A percentile compares a stretch with the other conserved stretches of the same genome.
Evolutionary conservation across 2,888 invertebrate genomes (phyloP).

Genomic region (Zhuqinia jingwanae): DNA sequence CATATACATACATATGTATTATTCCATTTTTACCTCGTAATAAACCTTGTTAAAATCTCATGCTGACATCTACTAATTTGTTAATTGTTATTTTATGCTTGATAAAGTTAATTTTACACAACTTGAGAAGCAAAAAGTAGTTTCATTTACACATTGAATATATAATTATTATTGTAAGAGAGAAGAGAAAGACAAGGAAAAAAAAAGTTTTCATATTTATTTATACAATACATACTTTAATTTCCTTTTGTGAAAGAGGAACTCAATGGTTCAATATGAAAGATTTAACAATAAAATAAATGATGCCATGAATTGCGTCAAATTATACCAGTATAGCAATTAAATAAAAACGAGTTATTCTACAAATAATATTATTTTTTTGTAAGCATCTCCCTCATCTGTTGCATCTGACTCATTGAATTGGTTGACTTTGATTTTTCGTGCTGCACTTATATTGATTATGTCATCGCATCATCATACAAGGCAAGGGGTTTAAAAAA

Average conservation of each 20-base stretch:
- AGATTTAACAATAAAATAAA: conserved; percentile 4
- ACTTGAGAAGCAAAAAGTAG: conserved; percentile 18
- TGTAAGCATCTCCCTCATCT: no score
- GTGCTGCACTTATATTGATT: conserved; percentile 43
- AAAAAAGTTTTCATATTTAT: no score
- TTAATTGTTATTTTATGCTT: not conserved
- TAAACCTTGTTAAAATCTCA: conserved; percentile 55
- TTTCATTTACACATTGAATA: no score
- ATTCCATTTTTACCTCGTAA: no score
- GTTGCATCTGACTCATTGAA: not conserved
- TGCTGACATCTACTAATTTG: conserved; percentile 24
- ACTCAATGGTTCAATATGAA: not conserved
- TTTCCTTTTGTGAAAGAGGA: not conserved
- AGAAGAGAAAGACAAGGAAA: no score
- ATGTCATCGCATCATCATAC: conserved; percentile 42
- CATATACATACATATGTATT: no score
- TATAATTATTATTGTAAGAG: no score
- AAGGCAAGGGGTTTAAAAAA: no score
- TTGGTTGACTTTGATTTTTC: conserved; percentile 23
- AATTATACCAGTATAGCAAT: conserved; percentile 31
- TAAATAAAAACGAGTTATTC: conserved; percentile 45
- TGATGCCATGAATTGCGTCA: conserved; percentile 6
- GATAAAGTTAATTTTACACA: conserved; percentile 11
- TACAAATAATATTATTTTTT: conserved; percentile 2
- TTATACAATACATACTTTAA: not conserved